Evolutionary conservation across 1,140 invertebrate species (phyloP).

Genomic region (Bursaphelenchus mucronatus): DNA sequence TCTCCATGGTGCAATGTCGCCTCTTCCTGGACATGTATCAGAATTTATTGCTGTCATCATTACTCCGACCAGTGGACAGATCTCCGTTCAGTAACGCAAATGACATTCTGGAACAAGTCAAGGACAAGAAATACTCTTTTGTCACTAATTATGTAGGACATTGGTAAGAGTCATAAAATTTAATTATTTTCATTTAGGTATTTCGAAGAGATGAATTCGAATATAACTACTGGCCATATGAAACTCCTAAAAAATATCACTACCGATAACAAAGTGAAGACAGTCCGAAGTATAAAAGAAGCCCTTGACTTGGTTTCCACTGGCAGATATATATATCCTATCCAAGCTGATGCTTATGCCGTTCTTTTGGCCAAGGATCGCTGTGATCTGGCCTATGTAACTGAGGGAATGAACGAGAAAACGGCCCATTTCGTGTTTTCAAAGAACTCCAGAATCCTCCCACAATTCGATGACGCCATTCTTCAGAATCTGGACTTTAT

Average conservation of each 20-base stretch:
- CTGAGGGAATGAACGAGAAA: slow-evolving; percentile 37
- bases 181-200: slow-evolving; percentile 25
- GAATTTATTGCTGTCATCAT: slow-evolving; percentile 33
- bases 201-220: slow-evolving; percentile 31
- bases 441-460: slow-evolving; percentile 29
- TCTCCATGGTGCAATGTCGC: slow-evolving; percentile 40
- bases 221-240: slow-evolving; percentile 22
- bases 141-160: slow-evolving; percentile 39
- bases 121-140: slow-evolving; percentile 23
- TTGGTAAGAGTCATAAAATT: slow-evolving; percentile 23
- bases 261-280: slow-evolving; percentile 24
- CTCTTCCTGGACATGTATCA: slow-evolving; percentile 31
- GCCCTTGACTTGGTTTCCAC: slow-evolving; percentile 30
- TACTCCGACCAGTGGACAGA: slow-evolving; percentile 25
- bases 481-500: slow-evolving; percentile 42
- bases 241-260: slow-evolving; percentile 26
- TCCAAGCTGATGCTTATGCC: slow-evolving; percentile 37
- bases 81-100: slow-evolving; percentile 32
- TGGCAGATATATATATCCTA: slow-evolving; percentile 36
- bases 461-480: slow-evolving; percentile 34
- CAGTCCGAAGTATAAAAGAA: slow-evolving; percentile 26
- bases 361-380: slow-evolving; percentile 18
- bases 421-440: slow-evolving; percentile 33
- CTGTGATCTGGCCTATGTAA: slow-evolving; percentile 35
- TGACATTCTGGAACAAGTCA: slow-evolving; percentile 35